These are phyloP conservation scores for Oncorhynchus nerka DNA, from an alignment of 2,113 vertebrate species.

Conservation along the genomic window DNA sequence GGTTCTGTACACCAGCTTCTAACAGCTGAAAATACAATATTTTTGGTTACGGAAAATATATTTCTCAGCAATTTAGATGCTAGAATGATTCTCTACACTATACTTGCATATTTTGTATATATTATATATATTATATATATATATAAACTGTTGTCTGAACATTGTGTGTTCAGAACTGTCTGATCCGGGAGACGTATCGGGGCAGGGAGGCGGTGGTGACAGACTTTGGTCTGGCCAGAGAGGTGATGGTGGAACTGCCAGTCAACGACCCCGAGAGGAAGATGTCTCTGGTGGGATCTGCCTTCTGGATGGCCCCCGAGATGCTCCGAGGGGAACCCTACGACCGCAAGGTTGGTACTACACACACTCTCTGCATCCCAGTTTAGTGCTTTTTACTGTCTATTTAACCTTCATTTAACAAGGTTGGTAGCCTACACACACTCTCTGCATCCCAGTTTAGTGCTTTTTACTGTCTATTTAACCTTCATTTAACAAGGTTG, in stretches of 20 bases:
- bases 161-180: conserved; percentile 71
- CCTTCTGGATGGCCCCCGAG: conserved; percentile 83
- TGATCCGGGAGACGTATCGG: conserved; percentile 58
- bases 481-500: no score
- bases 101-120: neutral
- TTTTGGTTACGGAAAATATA: no score
- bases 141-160: neutral
- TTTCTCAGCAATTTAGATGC: no score
- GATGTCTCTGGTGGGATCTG: conserved; percentile 76
- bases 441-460: no score
- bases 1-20: no score
- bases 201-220: conserved; percentile 73
- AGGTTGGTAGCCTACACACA: no score
- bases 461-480: no score
- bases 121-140: neutral
- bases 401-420: no score
- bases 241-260: conserved; percentile 72
- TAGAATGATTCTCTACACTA: no score
- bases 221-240: conserved; percentile 75
- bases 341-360: conserved; percentile 67
- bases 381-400: no score
- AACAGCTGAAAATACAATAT: no score
- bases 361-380: neutral
- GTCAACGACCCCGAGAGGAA: conserved; percentile 69
- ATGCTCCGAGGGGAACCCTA: conserved; percentile 79